A percentile compares a stretch with the other conserved stretches of the same genome.
These are phyloP conservation scores for Volucella inanis DNA, from an alignment of 2,888 invertebrate species.

Conservation along the genomic window DNA sequence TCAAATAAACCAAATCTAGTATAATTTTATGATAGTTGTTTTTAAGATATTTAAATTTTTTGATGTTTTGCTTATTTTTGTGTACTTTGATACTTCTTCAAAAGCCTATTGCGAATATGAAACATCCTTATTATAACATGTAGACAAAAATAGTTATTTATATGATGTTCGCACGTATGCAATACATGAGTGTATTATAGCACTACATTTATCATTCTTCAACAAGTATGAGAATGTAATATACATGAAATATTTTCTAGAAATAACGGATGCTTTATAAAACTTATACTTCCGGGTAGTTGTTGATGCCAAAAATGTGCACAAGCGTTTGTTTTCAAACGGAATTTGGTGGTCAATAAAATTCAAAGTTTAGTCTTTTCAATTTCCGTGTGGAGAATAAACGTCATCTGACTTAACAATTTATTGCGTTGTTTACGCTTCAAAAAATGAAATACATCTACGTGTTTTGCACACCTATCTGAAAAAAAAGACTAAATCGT, in stretches of 20 bases:
- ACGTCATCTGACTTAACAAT: conserved; percentile 72
- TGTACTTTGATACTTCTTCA: no score
- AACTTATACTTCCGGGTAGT: conserved; percentile 70
- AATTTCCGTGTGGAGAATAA: conserved; percentile 72
- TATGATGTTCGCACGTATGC: background rate
- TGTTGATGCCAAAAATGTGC: conserved; percentile 73
- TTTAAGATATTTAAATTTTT: no score
- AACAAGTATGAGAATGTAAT: conserved; percentile 54
- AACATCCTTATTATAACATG: no score
- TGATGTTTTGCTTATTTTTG: no score
- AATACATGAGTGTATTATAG: conserved; percentile 3
- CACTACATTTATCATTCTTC: conserved; percentile 19
- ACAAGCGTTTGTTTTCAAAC: conserved; percentile 61
- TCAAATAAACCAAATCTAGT: no score
- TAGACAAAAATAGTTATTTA: no score
- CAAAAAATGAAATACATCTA: conserved; percentile 57
- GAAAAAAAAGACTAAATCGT: conserved; percentile 28
- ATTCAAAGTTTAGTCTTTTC: conserved; percentile 71
- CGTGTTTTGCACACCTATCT: conserved; percentile 29
- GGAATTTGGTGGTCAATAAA: conserved; percentile 73
- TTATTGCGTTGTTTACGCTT: conserved; percentile 71
- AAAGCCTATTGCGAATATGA: no score
- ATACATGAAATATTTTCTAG: conserved; percentile 47
- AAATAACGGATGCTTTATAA: conserved; percentile 69
- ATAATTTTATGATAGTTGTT: no score